Evolutionary conservation across 1,140 invertebrate species (phyloP), one percentile per base, ranked within the genome.

Genomic region (Anastatus disparis): DNA sequence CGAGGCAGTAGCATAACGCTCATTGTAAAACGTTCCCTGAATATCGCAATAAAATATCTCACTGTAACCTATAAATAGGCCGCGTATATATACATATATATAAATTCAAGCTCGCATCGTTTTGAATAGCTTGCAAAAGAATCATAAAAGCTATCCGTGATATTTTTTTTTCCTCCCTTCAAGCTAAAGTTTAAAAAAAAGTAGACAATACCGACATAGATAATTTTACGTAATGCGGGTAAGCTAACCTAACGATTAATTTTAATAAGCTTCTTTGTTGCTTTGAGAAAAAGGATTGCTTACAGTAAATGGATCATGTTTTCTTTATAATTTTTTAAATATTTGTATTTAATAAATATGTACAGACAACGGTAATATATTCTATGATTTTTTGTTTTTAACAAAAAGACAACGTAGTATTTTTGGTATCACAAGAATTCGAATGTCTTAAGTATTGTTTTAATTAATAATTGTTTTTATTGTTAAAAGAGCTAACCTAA

Each of bases 41-140:
- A 83, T 84, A 82, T 84, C 74, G 81, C 78, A 82, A 84, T 85
- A 84, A 85, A 85, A 82, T 81, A 77, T 78, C n/a, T n/a, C 74
- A 62, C 26, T 53, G 46, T n/a, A n/a, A n/a, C 27, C 59, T 64
- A 65, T 70, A 75, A 74, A 76, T 74, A 75, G 67, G 69, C 63
- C 46, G 68, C 53, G 27, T 22, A 59, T 10, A n/a, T n/a, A n/a
- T n/a, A 22, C 59, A 56, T 40, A 62, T 62, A 70, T 78, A 78
- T 78, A 77, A 80, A 78, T 80, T 71, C 66, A 66, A 68, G 44
- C 2, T 6, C 62, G 52, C 50, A 31, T 35, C 52, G 24, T 2
- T 31, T 24, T 48, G 61, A 71, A 71, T 65, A 31, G 61, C 29
- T 24, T n/a, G n/a, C 58, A 17, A 61, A 64, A 24, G 61, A 48